Percentiles rank a stretch among this genome's conserved stretches.
phyloP scores from a whole-genome alignment of 2,888 invertebrate species.

The Nowickia ferox region DNA sequence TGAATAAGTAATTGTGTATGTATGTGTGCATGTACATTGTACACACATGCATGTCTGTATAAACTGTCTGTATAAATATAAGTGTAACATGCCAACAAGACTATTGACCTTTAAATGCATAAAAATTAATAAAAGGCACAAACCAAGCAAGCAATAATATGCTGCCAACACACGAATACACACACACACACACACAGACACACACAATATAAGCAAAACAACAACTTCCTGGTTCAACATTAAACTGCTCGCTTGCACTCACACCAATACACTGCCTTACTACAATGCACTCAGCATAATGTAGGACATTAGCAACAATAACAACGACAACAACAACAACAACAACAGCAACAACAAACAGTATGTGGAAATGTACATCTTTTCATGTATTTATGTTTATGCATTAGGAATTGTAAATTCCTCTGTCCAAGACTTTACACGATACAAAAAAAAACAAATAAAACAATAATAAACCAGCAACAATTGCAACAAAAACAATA shows the following conservation, averaged over 20 bases:
- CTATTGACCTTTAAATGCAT: slow-evolving; percentile 69
- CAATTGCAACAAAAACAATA: slow-evolving; percentile 28
- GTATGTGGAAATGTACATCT: slow-evolving; percentile 30
- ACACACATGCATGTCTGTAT: background rate
- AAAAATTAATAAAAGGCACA: slow-evolving; percentile 50
- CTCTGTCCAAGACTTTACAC: slow-evolving; percentile 67
- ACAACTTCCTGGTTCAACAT: slow-evolving; percentile 63
- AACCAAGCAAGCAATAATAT: slow-evolving; percentile 21
- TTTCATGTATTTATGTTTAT: slow-evolving; percentile 47
- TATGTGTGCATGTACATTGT: background rate
- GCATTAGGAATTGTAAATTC: slow-evolving; percentile 64
- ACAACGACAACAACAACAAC: slow-evolving; percentile 29
- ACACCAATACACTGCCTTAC: slow-evolving; percentile 21
- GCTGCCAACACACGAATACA: background rate
- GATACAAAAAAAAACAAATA: slow-evolving; percentile 52
- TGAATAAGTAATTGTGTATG: background rate
- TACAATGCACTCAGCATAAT: slow-evolving; percentile 58
- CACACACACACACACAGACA: slow-evolving; percentile 15
- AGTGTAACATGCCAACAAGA: slow-evolving; percentile 62
- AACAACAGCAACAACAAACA: slow-evolving; percentile 12
- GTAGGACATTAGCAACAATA: slow-evolving; percentile 41
- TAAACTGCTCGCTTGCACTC: slow-evolving; percentile 49
- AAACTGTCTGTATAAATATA: background rate
- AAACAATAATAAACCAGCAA: slow-evolving; percentile 31
- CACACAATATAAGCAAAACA: slow-evolving; percentile 13